A percentile compares a stretch with the other conserved stretches of the same genome.
phyloP scores from a whole-genome alignment of 1,140 invertebrate species.

The Marisa cornuarietis region DNA sequence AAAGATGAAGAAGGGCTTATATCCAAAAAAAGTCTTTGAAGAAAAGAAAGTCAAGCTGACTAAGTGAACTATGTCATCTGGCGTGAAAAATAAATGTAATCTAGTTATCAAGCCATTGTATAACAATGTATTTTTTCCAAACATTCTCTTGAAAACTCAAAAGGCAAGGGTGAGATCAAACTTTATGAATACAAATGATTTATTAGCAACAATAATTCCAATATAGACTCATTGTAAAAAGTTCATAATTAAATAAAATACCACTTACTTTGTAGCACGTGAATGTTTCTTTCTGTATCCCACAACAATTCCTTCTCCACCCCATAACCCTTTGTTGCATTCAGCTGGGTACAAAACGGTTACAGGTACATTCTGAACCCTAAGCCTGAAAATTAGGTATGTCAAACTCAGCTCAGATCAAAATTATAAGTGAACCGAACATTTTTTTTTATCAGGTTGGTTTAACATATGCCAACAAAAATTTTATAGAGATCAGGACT shows the following conservation, averaged over 20 bases:
- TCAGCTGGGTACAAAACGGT: conserved; percentile 82
- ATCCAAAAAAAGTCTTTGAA: no score
- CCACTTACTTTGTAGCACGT: conserved; percentile 9
- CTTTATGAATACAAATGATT: neutral
- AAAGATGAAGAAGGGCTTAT: conserved; percentile 10
- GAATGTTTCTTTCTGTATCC: conserved; percentile 78
- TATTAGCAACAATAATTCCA: neutral
- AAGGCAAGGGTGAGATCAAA: neutral
- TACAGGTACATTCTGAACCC: conserved; percentile 68
- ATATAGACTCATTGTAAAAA: neutral
- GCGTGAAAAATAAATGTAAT: no score
- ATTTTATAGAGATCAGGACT: no score
- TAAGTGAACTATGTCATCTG: no score
- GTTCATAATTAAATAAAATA: neutral
- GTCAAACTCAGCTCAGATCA: no score
- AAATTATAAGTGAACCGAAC: no score
- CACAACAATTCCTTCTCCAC: conserved; percentile 93
- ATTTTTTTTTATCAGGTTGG: no score
- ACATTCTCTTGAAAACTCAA: neutral
- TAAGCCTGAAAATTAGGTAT: conserved; percentile 37
- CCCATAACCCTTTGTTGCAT: conserved; percentile 89
- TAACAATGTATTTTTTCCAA: no score
- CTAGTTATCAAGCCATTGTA: no score
- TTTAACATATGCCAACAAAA: no score
- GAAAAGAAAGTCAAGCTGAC: no score